Evolutionary conservation across 2,888 invertebrate species (phyloP).

Genomic region (Habrosyne pyritoides): DNA sequence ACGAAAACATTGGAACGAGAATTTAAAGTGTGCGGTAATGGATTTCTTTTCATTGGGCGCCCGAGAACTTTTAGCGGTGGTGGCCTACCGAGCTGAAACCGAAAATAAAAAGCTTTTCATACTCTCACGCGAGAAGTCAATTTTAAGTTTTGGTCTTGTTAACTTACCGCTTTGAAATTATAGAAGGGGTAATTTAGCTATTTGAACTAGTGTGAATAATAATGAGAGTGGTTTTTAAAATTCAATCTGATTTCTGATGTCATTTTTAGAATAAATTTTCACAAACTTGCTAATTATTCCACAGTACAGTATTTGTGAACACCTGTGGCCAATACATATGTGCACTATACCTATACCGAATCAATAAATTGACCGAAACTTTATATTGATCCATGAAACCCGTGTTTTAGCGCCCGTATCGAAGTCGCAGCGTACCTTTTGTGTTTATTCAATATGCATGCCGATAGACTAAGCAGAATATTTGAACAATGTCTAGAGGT

Average conservation of each 20-base stretch:
- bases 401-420: not conserved
- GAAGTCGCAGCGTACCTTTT: not conserved
- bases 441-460: slow-evolving; percentile 3
- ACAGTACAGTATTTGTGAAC: not conserved
- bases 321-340: not conserved
- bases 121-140: not conserved
- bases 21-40: slow-evolving; percentile 48
- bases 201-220: no score
- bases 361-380: slow-evolving; percentile 2
- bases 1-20: slow-evolving; percentile 44
- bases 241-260: not conserved
- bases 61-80: slow-evolving; percentile 14
- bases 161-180: no score
- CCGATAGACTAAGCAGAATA: slow-evolving; percentile 1
- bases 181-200: no score
- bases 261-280: not conserved
- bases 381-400: slow-evolving; percentile 3
- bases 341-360: not conserved
- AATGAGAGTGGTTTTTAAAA: no score
- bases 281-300: not conserved
- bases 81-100: slow-evolving; percentile 17
- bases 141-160: no score
- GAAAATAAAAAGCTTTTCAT: slow-evolving; percentile 12
- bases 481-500: not conserved
- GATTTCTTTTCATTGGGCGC: slow-evolving; percentile 44